Conservation (phyloP, 2,797 vertebrate species). For the Microtus californicus region DNA sequence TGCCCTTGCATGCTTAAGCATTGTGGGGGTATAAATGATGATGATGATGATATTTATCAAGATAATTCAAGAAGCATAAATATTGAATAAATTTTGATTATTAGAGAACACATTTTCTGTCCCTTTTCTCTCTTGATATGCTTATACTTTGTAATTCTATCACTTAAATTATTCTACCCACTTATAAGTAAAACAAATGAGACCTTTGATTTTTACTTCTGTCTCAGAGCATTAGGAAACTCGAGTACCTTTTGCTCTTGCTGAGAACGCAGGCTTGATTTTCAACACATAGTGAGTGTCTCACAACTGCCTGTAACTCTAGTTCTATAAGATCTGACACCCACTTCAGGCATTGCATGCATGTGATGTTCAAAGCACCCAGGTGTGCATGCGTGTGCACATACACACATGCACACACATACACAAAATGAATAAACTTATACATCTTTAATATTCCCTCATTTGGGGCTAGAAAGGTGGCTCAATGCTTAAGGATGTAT, state of each 20-base stretch:
- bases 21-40: too few relatives aligned
- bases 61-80: not conserved
- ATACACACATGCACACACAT: too few relatives aligned
- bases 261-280: not conserved
- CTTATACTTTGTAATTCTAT: not conserved
- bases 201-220: conserved; percentile 2
- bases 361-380: not conserved
- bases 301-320: not conserved
- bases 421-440: not conserved
- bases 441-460: too few relatives aligned
- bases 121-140: not conserved
- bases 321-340: not conserved
- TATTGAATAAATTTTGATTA: not conserved
- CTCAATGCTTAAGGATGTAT: not conserved
- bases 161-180: not conserved
- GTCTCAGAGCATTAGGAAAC: not conserved
- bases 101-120: not conserved
- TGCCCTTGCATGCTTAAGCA: too few relatives aligned
- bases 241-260: not conserved
- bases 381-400: too few relatives aligned
- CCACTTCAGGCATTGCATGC: not conserved
- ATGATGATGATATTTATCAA: not conserved
- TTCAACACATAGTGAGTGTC: not conserved
- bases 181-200: conserved; percentile 1
- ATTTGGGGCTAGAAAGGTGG: not conserved